Evolutionary conservation across 2,797 vertebrate species (phyloP).

Genomic region (Sciaenops ocellatus): DNA sequence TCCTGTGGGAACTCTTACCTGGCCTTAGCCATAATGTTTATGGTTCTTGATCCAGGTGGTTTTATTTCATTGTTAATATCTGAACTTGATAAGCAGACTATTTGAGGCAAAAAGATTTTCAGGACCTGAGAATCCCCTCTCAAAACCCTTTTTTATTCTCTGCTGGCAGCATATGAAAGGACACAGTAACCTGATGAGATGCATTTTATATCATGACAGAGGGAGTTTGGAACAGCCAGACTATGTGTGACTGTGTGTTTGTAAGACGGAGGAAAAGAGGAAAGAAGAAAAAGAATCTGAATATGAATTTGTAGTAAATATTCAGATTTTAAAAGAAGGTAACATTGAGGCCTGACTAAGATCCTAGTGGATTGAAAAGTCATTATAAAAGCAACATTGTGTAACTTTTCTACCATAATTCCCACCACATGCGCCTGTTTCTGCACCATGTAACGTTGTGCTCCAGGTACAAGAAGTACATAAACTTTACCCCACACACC

Average conservation of each 20-base stretch:
- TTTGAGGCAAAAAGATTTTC: slow-evolving; percentile 61
- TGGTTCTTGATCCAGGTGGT: slow-evolving; percentile 46
- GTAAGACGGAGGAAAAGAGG: slow-evolving; percentile 36
- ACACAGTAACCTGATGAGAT: slow-evolving; percentile 71
- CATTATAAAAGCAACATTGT: no score
- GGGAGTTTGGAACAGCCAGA: slow-evolving; percentile 55
- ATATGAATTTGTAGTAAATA: no score
- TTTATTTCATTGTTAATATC: slow-evolving; percentile 70
- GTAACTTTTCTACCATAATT: no score
- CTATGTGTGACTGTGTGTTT: slow-evolving; percentile 18
- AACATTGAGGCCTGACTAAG: no score
- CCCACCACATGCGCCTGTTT: no score
- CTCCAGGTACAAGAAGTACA: no score
- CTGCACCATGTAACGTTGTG: no score
- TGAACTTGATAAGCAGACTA: slow-evolving; percentile 70
- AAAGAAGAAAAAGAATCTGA: slow-evolving; percentile 16
- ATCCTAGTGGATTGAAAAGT: no score
- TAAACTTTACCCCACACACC: no score
- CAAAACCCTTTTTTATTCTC: slow-evolving; percentile 57
- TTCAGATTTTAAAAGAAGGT: neutral
- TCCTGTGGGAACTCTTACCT: slow-evolving; percentile 69
- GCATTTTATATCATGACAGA: slow-evolving; percentile 69
- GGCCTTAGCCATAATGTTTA: slow-evolving; percentile 55
- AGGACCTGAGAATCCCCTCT: slow-evolving; percentile 57
- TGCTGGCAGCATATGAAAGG: slow-evolving; percentile 77